Conservation (phyloP, 2,797 vertebrate species). For the Channallabes apus region DNA sequence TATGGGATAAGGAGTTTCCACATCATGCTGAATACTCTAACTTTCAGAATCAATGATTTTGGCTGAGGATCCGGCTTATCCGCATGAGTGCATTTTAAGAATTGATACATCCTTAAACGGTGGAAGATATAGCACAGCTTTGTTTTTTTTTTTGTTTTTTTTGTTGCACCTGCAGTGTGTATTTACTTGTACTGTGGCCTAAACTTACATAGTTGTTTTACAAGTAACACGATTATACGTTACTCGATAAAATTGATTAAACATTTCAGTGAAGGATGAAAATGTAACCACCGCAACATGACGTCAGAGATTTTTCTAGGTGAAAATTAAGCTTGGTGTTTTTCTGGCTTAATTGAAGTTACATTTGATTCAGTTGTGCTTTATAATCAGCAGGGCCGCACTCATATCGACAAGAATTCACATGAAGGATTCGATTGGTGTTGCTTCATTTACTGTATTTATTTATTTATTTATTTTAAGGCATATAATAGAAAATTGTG, state of each 20-base stretch:
- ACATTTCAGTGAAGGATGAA: not conserved
- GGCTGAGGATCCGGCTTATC: not conserved
- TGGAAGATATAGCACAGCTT: not conserved
- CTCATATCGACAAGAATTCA: not conserved
- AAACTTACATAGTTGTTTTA: not conserved
- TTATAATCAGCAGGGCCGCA: not conserved
- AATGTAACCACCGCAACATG: not conserved
- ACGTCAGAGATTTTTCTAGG: not conserved
- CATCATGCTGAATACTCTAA: not conserved
- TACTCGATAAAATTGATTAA: not conserved
- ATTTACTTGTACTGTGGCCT: not conserved
- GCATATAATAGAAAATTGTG: too few species aligned
- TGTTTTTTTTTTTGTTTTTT: not conserved
- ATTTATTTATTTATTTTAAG: not conserved
- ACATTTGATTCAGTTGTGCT: not conserved
- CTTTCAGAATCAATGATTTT: not conserved
- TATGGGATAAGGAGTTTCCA: not conserved
- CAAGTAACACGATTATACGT: not conserved
- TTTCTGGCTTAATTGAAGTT: not conserved
- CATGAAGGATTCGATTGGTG: not conserved
- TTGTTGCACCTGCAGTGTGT: not conserved
- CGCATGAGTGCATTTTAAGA: not conserved
- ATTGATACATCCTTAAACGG: not conserved
- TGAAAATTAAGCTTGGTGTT: not conserved
- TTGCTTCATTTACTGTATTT: not conserved